These are phyloP conservation scores for Eleginops maclovinus DNA, from an alignment of 2,113 vertebrate species.

Conservation along the genomic window DNA sequence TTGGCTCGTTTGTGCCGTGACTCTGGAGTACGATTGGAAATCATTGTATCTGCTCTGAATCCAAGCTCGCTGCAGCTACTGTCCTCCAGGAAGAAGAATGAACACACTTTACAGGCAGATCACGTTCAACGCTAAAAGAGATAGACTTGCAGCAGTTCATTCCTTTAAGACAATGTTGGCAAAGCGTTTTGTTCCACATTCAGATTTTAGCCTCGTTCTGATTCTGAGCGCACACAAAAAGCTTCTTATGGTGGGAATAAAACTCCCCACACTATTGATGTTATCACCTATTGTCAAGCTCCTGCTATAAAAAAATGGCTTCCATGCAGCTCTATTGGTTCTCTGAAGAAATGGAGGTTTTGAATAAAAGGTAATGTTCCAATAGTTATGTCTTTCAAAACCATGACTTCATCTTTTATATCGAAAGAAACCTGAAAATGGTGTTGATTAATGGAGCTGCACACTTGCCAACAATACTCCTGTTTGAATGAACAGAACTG, in stretches of 20 bases:
- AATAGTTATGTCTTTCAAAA: not conserved
- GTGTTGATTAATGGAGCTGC: not conserved
- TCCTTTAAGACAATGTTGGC: not conserved
- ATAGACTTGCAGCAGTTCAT: not conserved
- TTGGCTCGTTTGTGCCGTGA: not conserved
- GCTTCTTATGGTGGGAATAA: not conserved
- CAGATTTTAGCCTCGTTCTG: not conserved
- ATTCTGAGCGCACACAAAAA: not conserved
- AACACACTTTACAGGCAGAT: not conserved
- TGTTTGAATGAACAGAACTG: not conserved
- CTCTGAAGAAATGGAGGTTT: not conserved
- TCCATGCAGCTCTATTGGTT: not conserved
- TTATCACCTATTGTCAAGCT: constrained; percentile 8
- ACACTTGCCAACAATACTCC: not conserved
- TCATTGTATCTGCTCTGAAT: not conserved
- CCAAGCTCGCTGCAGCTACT: not conserved
- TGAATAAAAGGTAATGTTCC: not conserved
- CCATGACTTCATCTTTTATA: not conserved
- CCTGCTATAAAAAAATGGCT: not conserved
- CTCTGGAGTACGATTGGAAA: not conserved
- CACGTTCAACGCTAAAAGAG: not conserved
- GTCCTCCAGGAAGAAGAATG: not conserved
- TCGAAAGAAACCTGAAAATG: not conserved
- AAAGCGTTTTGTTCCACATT: not conserved
- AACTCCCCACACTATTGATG: not conserved